Evolutionary conservation across 1,140 invertebrate genomes (phyloP), one percentile per base, ranked within the genome.

Genomic region (Drosophila prosaltans): DNA sequence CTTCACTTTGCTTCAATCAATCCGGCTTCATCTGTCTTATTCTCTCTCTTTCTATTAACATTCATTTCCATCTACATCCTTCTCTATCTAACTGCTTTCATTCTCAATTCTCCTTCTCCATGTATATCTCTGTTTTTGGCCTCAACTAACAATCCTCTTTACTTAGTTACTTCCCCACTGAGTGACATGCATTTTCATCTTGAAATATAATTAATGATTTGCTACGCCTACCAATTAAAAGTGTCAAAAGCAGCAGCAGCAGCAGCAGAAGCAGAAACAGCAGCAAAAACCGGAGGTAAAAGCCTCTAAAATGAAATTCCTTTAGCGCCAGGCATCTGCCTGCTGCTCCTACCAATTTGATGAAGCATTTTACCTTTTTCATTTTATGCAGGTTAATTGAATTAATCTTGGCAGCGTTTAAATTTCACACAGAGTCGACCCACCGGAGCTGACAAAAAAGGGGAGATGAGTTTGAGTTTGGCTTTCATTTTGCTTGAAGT

Each of bases 141-240:
- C 8, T 30, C 16, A 59, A 59, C 57, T 39, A 39, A 59, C 57
- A 59, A 59, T 40, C 57, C 36, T 59, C 57, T 59, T 59, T 40
- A 59, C 57, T 40, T 21, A 59, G 45, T 51, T 51, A 51, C 45
- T 51, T 26, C 45, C 45, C 57, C 73, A 45, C 40, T 59, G 64
- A 73, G 79, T 86, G 82, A 86, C 75, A 76, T 80, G 83, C 73
- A 82, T 65, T 83, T 88, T 71, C 67, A 70, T 64, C 74, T 73
- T 67, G 51, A 74, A 80, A 86, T 73, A 88, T 86, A 88, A 86
- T 88, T 88, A 88, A 86, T 86, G 83, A 88, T 88, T 80, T 82
- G 76, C 79, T 72, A 75, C 69, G 83, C 83, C 83, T 74, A 76
- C 77, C 83, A 85, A 86, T 86, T 88, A 82, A 69, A 82, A 80